These are phyloP conservation scores for Acyrthosiphon pisum DNA, from an alignment of 1,140 invertebrate genomes.

Conservation along the genomic window DNA sequence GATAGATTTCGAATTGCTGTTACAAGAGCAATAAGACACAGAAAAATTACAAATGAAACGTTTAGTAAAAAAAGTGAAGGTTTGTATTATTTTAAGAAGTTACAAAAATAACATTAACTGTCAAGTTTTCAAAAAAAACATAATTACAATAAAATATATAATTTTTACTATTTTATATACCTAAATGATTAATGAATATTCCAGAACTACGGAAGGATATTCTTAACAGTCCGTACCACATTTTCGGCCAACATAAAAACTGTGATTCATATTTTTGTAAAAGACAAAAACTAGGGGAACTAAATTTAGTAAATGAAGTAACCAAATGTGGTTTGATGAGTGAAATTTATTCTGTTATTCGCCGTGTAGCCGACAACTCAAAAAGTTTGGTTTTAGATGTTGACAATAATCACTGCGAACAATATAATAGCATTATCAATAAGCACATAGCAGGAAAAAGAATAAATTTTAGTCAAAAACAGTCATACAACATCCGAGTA, in stretches of 20 bases:
- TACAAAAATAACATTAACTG: not conserved
- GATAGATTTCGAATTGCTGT: constrained; percentile 7
- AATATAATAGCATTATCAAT: constrained; percentile 17
- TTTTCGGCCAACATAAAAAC: not conserved
- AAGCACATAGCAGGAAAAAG: constrained; percentile 19
- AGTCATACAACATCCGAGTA: not conserved
- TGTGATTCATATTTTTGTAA: constrained; percentile 4
- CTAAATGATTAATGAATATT: not conserved
- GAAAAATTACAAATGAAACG: not conserved
- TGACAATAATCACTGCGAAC: constrained; percentile 27
- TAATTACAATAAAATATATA: too few species aligned
- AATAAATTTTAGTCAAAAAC: constrained; percentile 32
- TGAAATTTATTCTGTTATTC: not conserved
- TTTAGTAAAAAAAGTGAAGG: not conserved
- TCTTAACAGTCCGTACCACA: not conserved
- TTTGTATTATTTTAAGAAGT: not conserved
- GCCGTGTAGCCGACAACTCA: not conserved
- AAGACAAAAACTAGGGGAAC: not conserved
- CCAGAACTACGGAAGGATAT: not conserved
- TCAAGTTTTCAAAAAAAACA: not conserved
- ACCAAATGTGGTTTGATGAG: not conserved
- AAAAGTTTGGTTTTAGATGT: not conserved
- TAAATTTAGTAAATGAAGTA: not conserved
- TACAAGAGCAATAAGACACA: constrained; percentile 5
- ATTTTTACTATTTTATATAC: too few species aligned